Evolutionary conservation across 2,113 vertebrate genomes (phyloP).

Genomic region (Todiramphus chloris): DNA sequence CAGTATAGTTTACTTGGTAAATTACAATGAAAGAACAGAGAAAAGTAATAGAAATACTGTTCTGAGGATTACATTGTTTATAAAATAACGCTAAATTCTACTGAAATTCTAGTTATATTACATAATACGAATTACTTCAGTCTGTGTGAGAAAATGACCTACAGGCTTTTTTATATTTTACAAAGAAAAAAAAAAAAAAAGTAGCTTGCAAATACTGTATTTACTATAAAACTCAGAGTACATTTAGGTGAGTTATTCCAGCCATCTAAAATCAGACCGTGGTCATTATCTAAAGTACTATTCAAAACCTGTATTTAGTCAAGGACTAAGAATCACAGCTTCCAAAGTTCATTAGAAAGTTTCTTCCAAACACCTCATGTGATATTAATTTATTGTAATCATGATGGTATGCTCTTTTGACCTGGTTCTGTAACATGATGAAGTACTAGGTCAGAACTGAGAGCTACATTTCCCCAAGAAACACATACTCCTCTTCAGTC

Average conservation of each 20-base stretch:
- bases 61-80: neutral
- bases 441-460: neutral
- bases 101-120: neutral
- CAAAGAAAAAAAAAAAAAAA: neutral
- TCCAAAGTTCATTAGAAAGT: neutral
- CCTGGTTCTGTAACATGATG: neutral
- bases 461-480: neutral
- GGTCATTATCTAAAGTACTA: neutral
- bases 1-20: neutral
- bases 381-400: neutral
- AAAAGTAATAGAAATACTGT: neutral
- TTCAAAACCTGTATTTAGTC: neutral
- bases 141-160: neutral
- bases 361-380: neutral
- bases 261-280: neutral
- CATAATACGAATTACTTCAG: neutral
- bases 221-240: neutral
- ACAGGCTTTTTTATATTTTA: neutral
- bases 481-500: neutral
- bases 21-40: neutral
- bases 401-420: neutral
- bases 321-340: neutral
- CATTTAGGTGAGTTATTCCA: neutral
- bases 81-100: neutral
- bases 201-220: neutral